Evolutionary conservation across 1,140 invertebrate genomes (phyloP), one percentile per base, ranked within the genome.

Genomic region (Monomorium pharaonis): DNA sequence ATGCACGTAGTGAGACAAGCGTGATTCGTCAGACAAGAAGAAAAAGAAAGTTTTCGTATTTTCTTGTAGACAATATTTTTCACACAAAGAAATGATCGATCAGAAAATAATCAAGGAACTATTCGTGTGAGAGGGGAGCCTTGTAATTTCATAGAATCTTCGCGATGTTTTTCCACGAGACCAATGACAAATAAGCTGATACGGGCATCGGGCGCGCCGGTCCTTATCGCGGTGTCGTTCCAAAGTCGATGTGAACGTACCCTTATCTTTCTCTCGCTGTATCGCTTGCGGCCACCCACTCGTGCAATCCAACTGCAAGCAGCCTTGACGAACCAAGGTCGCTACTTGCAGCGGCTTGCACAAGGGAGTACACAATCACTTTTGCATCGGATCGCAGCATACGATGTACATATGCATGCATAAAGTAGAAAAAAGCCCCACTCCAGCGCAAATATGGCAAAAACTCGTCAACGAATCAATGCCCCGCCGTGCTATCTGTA

Each of bases 321-420:
- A 90, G 91, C 89, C 91, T 92, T 92, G 87, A 88, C 81, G 85
- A 89, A 91, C 76, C 90, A 92, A 92, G 91, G 91, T 91, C 91
- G 90, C 80, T 84, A 89, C 84, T 90, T 89, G 85, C 90, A 87
- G 80, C 87, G 87, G 75, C 84, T 84, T 77, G 72, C 84, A 85
- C 88, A 83, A 87, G 62, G 60, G 80, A 85, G 56, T 70, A 85
- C 65, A 86, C 89, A 86, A 92, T 91, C 89, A 91, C 87, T 90
- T 91, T 91, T 88, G 80, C 89, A 88, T 85, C 69, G 77, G 86
- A 76, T 70, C n/a, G 72, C 62, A 12, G 27, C 21, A 37, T 76
- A n/a, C n/a, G 81, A 85, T 60, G 21, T 54, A 33, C 18, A 51
- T 14, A 27, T 3, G 21, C 54, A 76, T 37, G 30, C 77, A 86